Base-by-base conservation (phyloP, 2,113 vertebrate genomes). In the Hylia prasina region DNA sequence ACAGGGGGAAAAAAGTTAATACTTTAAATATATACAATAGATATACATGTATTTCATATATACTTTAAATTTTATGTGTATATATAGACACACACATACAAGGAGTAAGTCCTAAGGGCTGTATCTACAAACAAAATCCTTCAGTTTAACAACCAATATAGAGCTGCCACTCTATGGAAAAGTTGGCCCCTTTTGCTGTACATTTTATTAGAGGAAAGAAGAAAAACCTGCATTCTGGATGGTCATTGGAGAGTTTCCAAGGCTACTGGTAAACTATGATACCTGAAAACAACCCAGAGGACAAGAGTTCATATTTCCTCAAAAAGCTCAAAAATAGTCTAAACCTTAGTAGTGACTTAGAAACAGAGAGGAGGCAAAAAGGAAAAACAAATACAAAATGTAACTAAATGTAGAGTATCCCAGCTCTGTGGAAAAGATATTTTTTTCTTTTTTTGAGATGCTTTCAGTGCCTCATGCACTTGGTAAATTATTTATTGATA, bases 11-110 rank as follows among this genome's bases (percentile, higher is more conserved):
- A 21, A 63, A 58, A 50, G 14, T 16, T 31, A 50, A 50, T 39
- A 63, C 20, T 64, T 71, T 19, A 68, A 53, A 58, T 33, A 31
- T 7, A 16, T 50, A 20, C 7, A 39, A 16, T 18, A 16, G 10
- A 30, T 30, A 21, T 20, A 30, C 6, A 54, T 13, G 11, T 31
- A 33, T 54, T 15, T 81, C 4, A n/a, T 18, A 70, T 35, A 31
- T 31, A 31, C 16, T 61, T 61, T 5, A 31, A 8, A 13, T 35
- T 35, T 30, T 39, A 17, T 31, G 5, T 25, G 6, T 21, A 5
- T 30, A 7, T 24, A 15, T 4, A 25, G 1, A 23, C 2, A 30
- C 1, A 40, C 35, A 23, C 3, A 30, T 24, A 58, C 10, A 47
- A 50, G 44, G 24, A 50, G 37, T 39, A 83, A 72, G 21, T 60